Base-by-base conservation (phyloP, 2,797 vertebrate species). In the Diglossa cyanea region DNA sequence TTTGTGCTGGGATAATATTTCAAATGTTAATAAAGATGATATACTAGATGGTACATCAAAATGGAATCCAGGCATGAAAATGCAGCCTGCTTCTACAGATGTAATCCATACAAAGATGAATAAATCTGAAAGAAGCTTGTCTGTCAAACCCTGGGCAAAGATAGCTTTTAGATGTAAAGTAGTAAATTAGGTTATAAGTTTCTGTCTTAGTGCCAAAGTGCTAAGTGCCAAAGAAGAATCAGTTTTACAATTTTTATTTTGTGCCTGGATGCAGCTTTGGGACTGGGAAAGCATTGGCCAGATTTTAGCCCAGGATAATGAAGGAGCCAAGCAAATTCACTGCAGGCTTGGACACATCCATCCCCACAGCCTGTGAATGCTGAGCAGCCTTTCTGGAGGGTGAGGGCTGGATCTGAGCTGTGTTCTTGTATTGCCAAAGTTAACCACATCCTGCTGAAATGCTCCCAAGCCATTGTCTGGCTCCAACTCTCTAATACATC, bases 371-470 rank as follows among this genome's bases (percentile, higher is more conserved):
- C 55, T 85, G 53, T 51, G 87, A 63, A 47, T 0, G 0, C 48
- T 75, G 70, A 60, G 51, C 83, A 93, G 86, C 71, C 54, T 79
- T 33, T 61, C 57, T 88, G 42, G 6, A 24, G 86, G 21, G 28
- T 26, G 20, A 76, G 35, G 11, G n/a, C 50, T 91, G 77, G 67
- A 67, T 61, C 45, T 57, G 35, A 95, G 86, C 77, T 72, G 13
- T 88, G 81, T 16, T 78, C 40, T 79, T 74, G 45, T 40, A 60
- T 50, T 91, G 77, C 86, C 92, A 82, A 67, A 35, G 39, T 76
- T 76, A 93, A 88, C 83, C 80, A 85, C 60, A 26, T 19, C 24
- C 53, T 79, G 71, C 81, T 97, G 90, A 92, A 95, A 63, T 31
- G 23, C 60, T 87, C 74, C 82, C 81, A 84, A 90, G 47, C 54